Evolutionary conservation across 2,888 invertebrate species (phyloP), one percentile per base, ranked within the genome.

Genomic region (Ichneumon xanthorius): DNA sequence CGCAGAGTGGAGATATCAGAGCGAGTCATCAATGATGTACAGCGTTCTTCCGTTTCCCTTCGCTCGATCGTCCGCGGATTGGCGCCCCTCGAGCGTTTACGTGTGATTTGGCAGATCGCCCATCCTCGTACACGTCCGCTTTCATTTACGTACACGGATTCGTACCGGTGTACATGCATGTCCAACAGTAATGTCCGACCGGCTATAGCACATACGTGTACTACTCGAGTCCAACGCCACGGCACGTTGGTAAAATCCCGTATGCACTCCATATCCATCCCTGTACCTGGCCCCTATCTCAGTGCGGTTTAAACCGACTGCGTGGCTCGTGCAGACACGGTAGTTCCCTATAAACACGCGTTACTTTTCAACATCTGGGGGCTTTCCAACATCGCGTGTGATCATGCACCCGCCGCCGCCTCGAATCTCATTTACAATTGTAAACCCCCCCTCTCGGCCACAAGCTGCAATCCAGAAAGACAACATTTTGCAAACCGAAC

Each of bases 91-190:
- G 58, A 58, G 58, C 63, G 61, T 72, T 81, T 50, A 65, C 77
- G 76, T 79, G 65, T 86, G 85, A 87, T 86, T 84, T 88, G 87
- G 87, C 88, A 87, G 87, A 58, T 81, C 82, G 87, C 88, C 88
- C 87, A 71, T 75, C 50, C 76, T 16, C 37, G 30, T 65, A 72
- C 65, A 73, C 63, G 58, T 19, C 65, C 73, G 50, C 55, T 19
- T 73, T 33, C 76, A 55, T 30, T 11, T 19, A 45, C 80, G 45
- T 68, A 22, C 65, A 67, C 40, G 16, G 7, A 50, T 2, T 50
- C 45, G 30, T 26, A 2, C 30, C 45, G 4, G 33, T 53, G 37
- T 48, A 48, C 73, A 22, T 50, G 77, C 67, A 78, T 67, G 67
- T 61, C 40, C 80, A 75, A 50, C 70, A 55, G 14, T 33, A 76